phyloP scores from a whole-genome alignment of 1,140 invertebrate species.

The Diprion similis region DNA sequence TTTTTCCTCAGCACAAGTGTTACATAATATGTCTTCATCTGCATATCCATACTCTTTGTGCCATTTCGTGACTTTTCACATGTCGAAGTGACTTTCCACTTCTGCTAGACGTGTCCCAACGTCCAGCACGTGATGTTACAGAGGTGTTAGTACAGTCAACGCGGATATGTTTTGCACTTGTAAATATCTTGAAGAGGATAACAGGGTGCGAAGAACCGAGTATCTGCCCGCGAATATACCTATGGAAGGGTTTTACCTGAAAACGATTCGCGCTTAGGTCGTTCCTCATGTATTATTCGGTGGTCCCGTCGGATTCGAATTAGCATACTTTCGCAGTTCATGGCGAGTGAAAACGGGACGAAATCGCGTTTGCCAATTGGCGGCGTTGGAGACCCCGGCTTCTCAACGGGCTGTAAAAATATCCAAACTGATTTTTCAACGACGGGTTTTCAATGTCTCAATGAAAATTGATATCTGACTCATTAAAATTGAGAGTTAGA shows the following conservation, averaged over 20 bases:
- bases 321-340: constrained; percentile 32
- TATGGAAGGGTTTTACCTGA: background rate
- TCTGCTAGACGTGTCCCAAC: too few species aligned
- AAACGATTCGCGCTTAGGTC: constrained; percentile 16
- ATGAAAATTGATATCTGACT: background rate
- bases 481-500: too few species aligned
- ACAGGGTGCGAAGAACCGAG: background rate
- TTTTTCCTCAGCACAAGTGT: too few species aligned
- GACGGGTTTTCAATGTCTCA: background rate
- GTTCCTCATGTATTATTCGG: constrained; percentile 33
- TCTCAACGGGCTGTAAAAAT: background rate
- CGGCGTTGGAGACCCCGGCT: background rate
- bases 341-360: constrained; percentile 29
- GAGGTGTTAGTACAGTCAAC: too few species aligned
- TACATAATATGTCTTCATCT: too few species aligned
- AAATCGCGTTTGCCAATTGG: background rate
- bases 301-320: constrained; percentile 22
- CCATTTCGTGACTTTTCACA: too few species aligned
- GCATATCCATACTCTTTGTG: too few species aligned
- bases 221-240: constrained; percentile 1
- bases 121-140: too few species aligned
- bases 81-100: too few species aligned
- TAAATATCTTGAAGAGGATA: too few species aligned
- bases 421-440: background rate
- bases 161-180: too few species aligned